These are phyloP conservation scores for Acanthococcus lagerstroemiae DNA, from an alignment of 2,888 invertebrate genomes.

Conservation along the genomic window DNA sequence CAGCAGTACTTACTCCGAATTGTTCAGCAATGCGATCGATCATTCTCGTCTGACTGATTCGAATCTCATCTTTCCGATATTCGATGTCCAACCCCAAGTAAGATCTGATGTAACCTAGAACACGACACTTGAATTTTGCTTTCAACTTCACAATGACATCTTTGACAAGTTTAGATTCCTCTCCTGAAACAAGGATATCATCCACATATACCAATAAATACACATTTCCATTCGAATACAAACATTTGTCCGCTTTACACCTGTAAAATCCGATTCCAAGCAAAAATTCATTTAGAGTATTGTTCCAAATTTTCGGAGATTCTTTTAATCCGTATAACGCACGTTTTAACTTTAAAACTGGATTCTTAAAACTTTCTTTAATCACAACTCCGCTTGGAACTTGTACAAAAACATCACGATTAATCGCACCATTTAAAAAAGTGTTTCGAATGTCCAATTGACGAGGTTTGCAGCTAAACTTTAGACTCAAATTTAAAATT, in stretches of 20 bases:
- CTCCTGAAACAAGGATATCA: neutral
- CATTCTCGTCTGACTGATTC: neutral
- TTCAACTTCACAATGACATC: neutral
- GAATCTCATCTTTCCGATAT: neutral
- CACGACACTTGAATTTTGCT: neutral
- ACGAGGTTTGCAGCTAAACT: neutral
- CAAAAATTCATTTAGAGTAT: neutral
- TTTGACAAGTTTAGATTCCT: neutral
- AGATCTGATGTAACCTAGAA: neutral
- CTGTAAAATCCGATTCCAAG: neutral
- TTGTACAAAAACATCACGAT: neutral
- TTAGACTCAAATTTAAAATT: neutral
- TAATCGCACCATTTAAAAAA: neutral
- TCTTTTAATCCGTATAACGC: neutral
- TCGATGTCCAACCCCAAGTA: neutral
- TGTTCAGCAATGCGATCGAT: neutral
- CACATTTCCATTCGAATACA: neutral
- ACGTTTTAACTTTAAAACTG: neutral
- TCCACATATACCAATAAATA: neutral
- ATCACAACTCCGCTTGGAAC: neutral
- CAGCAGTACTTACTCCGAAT: neutral
- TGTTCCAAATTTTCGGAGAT: neutral
- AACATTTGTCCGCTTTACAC: neutral
- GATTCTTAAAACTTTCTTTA: neutral
- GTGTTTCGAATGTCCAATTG: neutral